Conservation (phyloP, 2,797 vertebrate genomes). For the Valencia hispanica region DNA sequence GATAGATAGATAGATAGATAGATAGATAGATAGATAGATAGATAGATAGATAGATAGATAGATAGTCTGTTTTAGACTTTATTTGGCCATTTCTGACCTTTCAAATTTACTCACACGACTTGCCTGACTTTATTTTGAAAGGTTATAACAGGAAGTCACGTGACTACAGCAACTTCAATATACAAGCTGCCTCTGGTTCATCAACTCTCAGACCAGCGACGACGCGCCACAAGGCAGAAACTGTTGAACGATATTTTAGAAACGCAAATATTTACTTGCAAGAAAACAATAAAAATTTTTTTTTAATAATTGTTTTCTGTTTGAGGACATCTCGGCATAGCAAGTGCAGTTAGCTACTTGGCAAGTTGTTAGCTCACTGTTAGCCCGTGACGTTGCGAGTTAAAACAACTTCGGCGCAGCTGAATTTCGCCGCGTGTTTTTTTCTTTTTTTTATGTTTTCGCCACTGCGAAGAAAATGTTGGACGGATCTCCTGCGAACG, state of each 20-base stretch:
- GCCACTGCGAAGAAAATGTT: conserved; percentile 41
- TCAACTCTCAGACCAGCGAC: accelerated
- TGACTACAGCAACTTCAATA: neutral
- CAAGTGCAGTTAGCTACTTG: neutral
- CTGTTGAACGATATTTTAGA: neutral
- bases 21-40: neutral
- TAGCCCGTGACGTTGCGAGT: conserved; percentile 49
- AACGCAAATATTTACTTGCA: accelerated
- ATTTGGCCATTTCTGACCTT: neutral
- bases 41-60: too few species aligned
- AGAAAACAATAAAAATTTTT: neutral
- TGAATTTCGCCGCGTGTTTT: conserved; percentile 29
- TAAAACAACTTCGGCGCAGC: conserved; percentile 3
- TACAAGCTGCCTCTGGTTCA: neutral
- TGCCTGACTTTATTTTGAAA: conserved; percentile 42
- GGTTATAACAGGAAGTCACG: neutral
- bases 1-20: neutral
- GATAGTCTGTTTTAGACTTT: too few species aligned
- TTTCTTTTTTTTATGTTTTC: conserved; percentile 63
- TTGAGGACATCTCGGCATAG: neutral
- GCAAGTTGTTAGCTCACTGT: conserved; percentile 17
- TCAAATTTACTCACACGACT: neutral
- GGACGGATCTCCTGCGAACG: conserved; percentile 41
- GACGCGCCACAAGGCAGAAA: conserved; percentile 1
- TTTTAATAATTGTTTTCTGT: neutral